Evolutionary conservation across 2,113 vertebrate species (phyloP).

Genomic region (Dryoscopus gambensis): DNA sequence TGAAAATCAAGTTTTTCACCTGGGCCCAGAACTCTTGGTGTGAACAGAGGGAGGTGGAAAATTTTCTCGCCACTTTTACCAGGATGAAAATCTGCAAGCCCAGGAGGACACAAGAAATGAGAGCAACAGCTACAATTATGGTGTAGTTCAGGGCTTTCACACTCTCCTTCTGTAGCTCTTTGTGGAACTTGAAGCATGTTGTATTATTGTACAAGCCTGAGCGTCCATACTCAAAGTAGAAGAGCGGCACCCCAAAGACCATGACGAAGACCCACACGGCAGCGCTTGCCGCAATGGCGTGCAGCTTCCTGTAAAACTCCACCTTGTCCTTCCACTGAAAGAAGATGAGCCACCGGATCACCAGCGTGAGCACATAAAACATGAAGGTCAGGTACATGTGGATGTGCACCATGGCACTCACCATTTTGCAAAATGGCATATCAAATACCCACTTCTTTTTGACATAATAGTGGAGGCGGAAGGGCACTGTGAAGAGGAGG

Average conservation of each 20-base stretch:
- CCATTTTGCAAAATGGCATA: conserved; percentile 68
- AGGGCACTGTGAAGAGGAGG: conserved; percentile 87
- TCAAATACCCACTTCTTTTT: conserved; percentile 60
- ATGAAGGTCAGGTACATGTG: conserved; percentile 91
- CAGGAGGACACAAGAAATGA: conserved; percentile 59
- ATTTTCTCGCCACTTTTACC: conserved; percentile 54
- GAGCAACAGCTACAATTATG: conserved; percentile 50
- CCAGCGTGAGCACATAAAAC: conserved; percentile 84
- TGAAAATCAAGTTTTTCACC: conserved; percentile 84
- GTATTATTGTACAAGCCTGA: background rate
- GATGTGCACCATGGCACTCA: conserved; percentile 87
- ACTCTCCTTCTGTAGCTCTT: rapidly evolving
- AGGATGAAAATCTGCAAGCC: conserved; percentile 76
- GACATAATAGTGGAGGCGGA: conserved; percentile 82
- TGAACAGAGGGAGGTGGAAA: conserved; percentile 53
- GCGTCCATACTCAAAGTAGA: conserved; percentile 71
- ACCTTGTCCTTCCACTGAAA: conserved; percentile 73
- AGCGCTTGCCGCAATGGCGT: conserved; percentile 70
- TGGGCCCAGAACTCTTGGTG: conserved; percentile 89
- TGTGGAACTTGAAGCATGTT: conserved; percentile 80
- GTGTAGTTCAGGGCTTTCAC: conserved; percentile 75
- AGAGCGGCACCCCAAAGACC: conserved; percentile 50
- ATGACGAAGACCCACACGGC: conserved; percentile 76
- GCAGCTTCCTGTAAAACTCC: conserved; percentile 76
- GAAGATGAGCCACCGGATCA: conserved; percentile 77